Evolutionary conservation across 2,888 invertebrate species (phyloP).

Genomic region (Phengaris alcon): DNA sequence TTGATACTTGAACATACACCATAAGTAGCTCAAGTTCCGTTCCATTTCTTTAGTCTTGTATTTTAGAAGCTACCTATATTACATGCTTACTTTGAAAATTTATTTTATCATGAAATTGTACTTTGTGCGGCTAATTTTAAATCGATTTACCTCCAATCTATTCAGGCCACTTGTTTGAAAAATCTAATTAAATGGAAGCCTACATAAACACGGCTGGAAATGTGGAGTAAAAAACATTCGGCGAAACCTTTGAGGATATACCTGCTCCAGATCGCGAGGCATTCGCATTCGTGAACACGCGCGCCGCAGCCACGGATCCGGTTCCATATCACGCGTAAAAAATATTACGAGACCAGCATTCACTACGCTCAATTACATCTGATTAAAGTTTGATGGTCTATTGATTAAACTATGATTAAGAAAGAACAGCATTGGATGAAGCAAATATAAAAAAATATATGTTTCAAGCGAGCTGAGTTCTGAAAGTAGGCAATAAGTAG

Average conservation of each 20-base stretch:
- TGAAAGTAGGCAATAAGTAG: constrained; percentile 2
- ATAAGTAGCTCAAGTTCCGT: background rate
- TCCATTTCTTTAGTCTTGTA: background rate
- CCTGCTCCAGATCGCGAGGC: constrained; percentile 33
- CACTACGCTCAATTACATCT: constrained; percentile 17
- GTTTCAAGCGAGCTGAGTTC: background rate
- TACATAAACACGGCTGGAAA: constrained; percentile 23
- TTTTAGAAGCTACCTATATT: too few relatives aligned
- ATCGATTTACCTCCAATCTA: too few relatives aligned
- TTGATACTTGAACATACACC: constrained; percentile 33
- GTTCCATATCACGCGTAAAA: constrained; percentile 33
- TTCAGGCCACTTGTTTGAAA: too few relatives aligned
- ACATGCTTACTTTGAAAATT: too few relatives aligned
- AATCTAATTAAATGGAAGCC: constrained; percentile 2
- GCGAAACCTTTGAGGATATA: constrained; percentile 35
- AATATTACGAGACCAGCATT: constrained; percentile 31
- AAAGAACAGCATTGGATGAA: background rate
- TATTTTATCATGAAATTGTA: too few relatives aligned
- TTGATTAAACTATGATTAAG: constrained; percentile 12
- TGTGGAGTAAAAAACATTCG: constrained; percentile 13
- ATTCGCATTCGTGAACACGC: constrained; percentile 35
- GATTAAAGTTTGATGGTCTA: constrained; percentile 6
- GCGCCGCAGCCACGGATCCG: constrained; percentile 36
- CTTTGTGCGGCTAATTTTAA: too few relatives aligned
- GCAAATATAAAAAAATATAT: background rate